Base-by-base conservation (phyloP, 1,140 invertebrate genomes). In the Carposina sasakii region DNA sequence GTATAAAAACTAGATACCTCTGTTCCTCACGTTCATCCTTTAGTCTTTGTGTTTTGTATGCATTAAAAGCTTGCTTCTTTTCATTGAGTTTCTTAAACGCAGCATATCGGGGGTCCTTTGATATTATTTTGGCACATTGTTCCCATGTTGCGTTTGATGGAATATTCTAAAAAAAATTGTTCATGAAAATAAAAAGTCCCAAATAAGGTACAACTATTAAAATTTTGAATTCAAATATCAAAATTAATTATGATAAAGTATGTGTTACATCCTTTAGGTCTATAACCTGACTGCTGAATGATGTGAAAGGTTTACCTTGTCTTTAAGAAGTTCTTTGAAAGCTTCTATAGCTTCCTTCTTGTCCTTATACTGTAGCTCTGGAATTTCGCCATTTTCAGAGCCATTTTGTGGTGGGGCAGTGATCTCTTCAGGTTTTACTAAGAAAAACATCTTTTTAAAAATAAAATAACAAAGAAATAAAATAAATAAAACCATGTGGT, bases 1-100 rank as follows among this genome's bases (percentile, higher is more conserved):
- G 15, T 33, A 21, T 3, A 45, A 30, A 24, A 44, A 15, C 8
- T 4, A 44, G n/a, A 42, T 64, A 86, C 85, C 98, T 89, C 51
- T 97, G 93, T 78, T 98, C 98, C 76, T 99, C 98, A 63, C 94
- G 92, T 82, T 99, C 98, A 70, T 99, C 98, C 86, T 99, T 99
- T 10, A 94, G 88, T 72, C 93, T 94, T 75, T 99, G 97, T 12
- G 96, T 98, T 85, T 99, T 99, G 75, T 99, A 99, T 1, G 96
- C 94, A 87, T 99, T 99, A 67, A 99, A 99, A 0, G 96, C 96
- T 78, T 99, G 96, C 74, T 99, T 99, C 64, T 97, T 94, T 71
- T 99, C 97, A 84, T 97, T 98, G 0, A 99, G 86, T 60, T 96
- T 96, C 67, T 96, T 97, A 63, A 99, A 92, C n/a, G 93, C 92